Base-by-base conservation (phyloP, 2,888 invertebrate species). In the Drosophila ustulata region DNA sequence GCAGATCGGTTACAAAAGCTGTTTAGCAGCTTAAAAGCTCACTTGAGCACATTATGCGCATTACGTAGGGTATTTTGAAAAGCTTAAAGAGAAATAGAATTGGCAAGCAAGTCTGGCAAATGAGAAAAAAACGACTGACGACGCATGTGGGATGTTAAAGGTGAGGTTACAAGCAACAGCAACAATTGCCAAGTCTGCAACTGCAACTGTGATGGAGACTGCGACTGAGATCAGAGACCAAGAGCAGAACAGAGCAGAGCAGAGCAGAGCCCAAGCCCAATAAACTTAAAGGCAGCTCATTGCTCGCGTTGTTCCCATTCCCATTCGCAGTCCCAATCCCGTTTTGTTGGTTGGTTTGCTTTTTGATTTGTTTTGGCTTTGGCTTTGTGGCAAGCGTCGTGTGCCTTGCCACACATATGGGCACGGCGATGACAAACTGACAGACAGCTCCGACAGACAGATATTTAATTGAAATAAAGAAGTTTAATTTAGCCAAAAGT, bases 91-190 rank as follows among this genome's bases (percentile, higher is more conserved):
- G 67, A 62, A 78, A 78, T 63, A 75, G 66, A 64, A 74, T 74
- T 55, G 63, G 62, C 49, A 66, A 55, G 65, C 68, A 58, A 78
- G 75, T 68, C 78, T 66, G 64, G 65, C 66, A 45, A 23, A 13
- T 7, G 6, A 45, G 23, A n/a, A 37, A 28, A 57, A 47, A 28
- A 4, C 37, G 64, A 66, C 70, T 65, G 77, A 67, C 81, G 78
- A 88, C 86, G 90, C 84, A 90, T 90, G 90, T 90, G 90, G 90
- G 90, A 90, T 87, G 90, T 90, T 90, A 89, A 90, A 90, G 90
- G 90, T 90, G 90, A 90, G 90, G 90, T 90, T 88, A 79, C 84
- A 75, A 73, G 74, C 83, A 72, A 72, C 41, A 41, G 39, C 39
- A 41, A 41, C 39, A 18, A 41, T 41, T 41, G 71, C 75, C 66